These are phyloP conservation scores for Chelonus formosanus DNA, from an alignment of 2,888 invertebrate species.

Conservation along the genomic window DNA sequence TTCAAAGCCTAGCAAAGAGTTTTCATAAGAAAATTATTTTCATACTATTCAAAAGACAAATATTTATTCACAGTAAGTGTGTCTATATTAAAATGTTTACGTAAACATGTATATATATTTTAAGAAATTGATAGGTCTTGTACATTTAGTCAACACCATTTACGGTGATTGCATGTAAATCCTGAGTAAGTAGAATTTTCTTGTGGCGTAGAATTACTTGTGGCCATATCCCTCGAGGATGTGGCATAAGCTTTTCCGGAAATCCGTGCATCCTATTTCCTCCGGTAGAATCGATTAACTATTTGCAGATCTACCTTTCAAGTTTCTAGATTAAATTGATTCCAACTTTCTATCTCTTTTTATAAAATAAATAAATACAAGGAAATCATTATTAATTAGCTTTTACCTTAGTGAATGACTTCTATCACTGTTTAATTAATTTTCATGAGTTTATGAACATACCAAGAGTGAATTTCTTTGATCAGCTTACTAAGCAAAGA, in stretches of 20 bases:
- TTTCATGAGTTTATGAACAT: too few relatives aligned
- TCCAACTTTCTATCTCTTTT: slow-evolving; percentile 1
- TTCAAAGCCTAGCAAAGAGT: neutral
- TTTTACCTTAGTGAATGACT: too few relatives aligned
- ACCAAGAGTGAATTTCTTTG: too few relatives aligned
- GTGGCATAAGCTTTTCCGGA: slow-evolving; percentile 30
- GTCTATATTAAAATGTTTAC: too few relatives aligned
- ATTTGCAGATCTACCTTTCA: slow-evolving; percentile 28
- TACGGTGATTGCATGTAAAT: slow-evolving; percentile 23
- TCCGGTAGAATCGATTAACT: slow-evolving; percentile 34
- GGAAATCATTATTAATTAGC: too few relatives aligned
- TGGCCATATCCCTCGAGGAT: slow-evolving; percentile 29
- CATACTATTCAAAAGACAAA: too few relatives aligned
- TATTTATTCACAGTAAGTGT: too few relatives aligned
- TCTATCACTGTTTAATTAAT: too few relatives aligned
- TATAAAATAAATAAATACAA: slow-evolving; percentile 3
- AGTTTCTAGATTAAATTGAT: slow-evolving; percentile 9
- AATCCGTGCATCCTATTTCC: slow-evolving; percentile 40
- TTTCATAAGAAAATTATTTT: too few relatives aligned
- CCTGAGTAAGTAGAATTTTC: slow-evolving; percentile 23
- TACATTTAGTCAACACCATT: slow-evolving; percentile 38
- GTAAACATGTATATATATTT: too few relatives aligned
- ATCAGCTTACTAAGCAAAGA: too few relatives aligned
- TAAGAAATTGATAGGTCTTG: too few relatives aligned
- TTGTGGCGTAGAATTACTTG: slow-evolving; percentile 28